Conservation (phyloP, 2,113 vertebrate genomes). For the Sardina pilchardus region DNA sequence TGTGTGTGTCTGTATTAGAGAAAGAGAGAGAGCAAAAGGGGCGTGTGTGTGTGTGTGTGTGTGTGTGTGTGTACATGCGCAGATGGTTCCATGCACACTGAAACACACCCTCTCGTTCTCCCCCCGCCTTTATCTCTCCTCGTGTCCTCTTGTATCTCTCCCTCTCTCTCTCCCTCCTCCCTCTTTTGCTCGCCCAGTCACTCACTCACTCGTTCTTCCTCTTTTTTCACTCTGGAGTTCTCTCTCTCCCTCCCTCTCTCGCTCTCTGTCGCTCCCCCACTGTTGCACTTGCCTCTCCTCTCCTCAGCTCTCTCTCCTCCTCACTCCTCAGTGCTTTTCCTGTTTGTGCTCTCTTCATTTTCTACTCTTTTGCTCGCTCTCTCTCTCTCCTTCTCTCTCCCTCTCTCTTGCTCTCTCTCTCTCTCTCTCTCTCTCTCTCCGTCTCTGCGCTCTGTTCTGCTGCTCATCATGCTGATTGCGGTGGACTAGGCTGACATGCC, state of each 20-base stretch:
- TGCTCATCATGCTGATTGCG: constrained; percentile 20
- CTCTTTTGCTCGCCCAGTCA: constrained; percentile 37
- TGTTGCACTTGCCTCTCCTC: constrained; percentile 36
- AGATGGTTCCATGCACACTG: not conserved
- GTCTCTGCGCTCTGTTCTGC: not conserved
- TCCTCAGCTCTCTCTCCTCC: constrained; percentile 21
- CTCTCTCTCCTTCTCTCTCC: constrained; percentile 15
- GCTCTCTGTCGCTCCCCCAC: constrained; percentile 29
- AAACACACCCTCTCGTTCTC: not conserved
- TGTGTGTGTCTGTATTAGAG: not conserved
- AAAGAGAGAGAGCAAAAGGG: too few relatives aligned
- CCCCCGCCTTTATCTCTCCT: constrained; percentile 20
- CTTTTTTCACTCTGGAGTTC: constrained; percentile 7
- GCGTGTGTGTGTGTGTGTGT: not conserved
- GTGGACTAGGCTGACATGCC: constrained; percentile 48
- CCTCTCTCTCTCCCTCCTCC: constrained; percentile 2
- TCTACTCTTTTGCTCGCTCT: constrained; percentile 2
- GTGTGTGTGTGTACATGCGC: not conserved
- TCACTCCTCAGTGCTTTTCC: not conserved
- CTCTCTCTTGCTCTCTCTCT: constrained; percentile 18
- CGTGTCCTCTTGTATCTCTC: constrained; percentile 5
- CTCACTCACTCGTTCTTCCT: constrained; percentile 40
- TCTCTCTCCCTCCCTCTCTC: constrained; percentile 20
- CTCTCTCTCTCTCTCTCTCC: constrained; percentile 23
- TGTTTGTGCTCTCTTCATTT: not conserved